Evolutionary conservation across 2,797 vertebrate species (phyloP), one percentile per base, ranked within the genome.

Genomic region (Helostoma temminkii): DNA sequence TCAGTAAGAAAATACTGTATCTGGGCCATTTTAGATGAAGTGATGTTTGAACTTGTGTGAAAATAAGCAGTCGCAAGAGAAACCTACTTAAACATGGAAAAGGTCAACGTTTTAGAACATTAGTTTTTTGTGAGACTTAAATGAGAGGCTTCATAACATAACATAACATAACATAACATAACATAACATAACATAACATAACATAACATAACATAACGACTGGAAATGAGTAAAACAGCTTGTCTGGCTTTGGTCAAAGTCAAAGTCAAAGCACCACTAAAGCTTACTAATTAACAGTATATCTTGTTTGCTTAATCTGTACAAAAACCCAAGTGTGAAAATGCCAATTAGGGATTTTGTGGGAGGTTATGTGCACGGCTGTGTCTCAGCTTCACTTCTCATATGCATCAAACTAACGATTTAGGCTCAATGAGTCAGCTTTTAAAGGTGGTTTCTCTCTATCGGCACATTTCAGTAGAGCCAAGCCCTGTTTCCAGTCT

Each of bases 11-110:
- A 71, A 83, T 78, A 41, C 6, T 5, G 39, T 43, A 92, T 91
- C 83, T 86, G 83, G 83, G 79, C 79, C 86, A 71, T 83, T 91
- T 87, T 69, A 66, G 39, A 86, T 52, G 66, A 86, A 54, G 63
- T 15, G 6, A 80, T 54, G 49, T 66, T 59, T 63, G 22, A 49
- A 45, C 21, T 19, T 52, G 16, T 42, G 49, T 26, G 37, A 30
- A 62, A 57, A 22, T 11, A 62, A 53, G 36, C 45, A 26, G 16
- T 1, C 6, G 24, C 30, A 16, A n/a, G 21, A 3, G 24, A 46
- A 14, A 47, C 54, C 15, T 15, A 25, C 43, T 18, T 24, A 37
- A 37, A 16, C 15, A 5, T 5, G 36, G 9, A 57, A 15, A 3
- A 42, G 48, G 50, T 48, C 0, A 3, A 21, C 22, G 30, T 47